Base-by-base conservation (phyloP, 2,797 vertebrate species). In the Pseudochromis fuscus region DNA sequence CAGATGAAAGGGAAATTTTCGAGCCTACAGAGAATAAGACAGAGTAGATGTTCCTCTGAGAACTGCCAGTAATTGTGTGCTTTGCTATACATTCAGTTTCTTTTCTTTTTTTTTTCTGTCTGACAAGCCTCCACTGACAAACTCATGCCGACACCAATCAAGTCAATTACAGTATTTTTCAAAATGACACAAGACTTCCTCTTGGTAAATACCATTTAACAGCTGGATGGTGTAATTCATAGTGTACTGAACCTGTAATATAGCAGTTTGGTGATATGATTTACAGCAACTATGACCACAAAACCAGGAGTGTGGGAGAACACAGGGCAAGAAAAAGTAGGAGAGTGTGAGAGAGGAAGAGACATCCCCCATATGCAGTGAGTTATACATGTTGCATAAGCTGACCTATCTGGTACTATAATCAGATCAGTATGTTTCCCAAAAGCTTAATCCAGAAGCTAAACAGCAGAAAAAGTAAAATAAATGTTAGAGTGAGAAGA, bases 381-480 rank as follows among this genome's bases (percentile, higher is more conserved):
- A 85, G 72, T 78, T 72, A 73, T 85, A 66, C 67, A 67, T 72
- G 87, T 93, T 93, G 83, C 82, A 83, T 92, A 92, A 94, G 72
- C 71, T 85, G 89, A 88, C 87, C 89, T 87, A 90, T 90, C 87
- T 88, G 78, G 61, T 52, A 67, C 80, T 52, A 71, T 86, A 81
- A 85, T 84, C 82, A 86, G 70, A 79, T 83, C 78, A 79, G 71
- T 50, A 35, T 68, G 61, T 67, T 71, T 51, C 25, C n/a, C 40
- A 72, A 71, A 76, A 79, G 23, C 65, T 31, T 65, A 77, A 85
- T 82, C 75, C 69, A 67, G 44, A 62, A 67, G 68, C 69, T 55
- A n/a, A 70, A 65, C 45, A 66, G 45, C 24, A 30, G 25, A 2
- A 24, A 51, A 45, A 5, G 55, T 4, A 16, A 23, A 45, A 75